These are phyloP conservation scores for Heloderma charlesbogerti DNA, from an alignment of 2,113 vertebrate species.

Conservation along the genomic window DNA sequence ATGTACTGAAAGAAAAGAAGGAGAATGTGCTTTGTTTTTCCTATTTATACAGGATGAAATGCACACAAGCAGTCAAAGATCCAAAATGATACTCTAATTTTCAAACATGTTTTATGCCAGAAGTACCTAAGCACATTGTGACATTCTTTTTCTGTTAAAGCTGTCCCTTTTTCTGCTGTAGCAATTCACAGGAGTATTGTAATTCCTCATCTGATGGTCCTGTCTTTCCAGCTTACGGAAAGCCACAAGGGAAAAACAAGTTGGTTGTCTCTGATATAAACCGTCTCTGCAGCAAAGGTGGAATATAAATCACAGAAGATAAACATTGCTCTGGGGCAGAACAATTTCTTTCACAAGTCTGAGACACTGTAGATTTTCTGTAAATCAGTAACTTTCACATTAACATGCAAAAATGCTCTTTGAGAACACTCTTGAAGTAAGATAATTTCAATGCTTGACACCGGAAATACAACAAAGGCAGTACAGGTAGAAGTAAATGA, in stretches of 20 bases:
- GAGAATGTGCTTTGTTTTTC: neutral
- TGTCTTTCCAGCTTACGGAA: conserved; percentile 24
- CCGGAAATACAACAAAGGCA: neutral
- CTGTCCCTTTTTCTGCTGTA: neutral
- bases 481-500: neutral
- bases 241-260: neutral
- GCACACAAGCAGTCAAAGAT: neutral
- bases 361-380: conserved; percentile 8
- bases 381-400: conserved; percentile 10
- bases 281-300: neutral
- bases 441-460: conserved; percentile 3
- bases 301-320: conserved; percentile 8
- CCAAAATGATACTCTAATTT: neutral
- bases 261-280: neutral
- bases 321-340: neutral
- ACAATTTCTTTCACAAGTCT: neutral
- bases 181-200: conserved; percentile 14
- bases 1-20: neutral
- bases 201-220: conserved; percentile 26
- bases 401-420: neutral
- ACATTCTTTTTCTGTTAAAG: conserved; percentile 1
- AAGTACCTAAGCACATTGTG: neutral
- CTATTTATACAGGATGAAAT: neutral
- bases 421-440: neutral
- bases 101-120: neutral